Evolutionary conservation across 2,113 vertebrate genomes (phyloP).

Genomic region (Anhinga rufa): DNA sequence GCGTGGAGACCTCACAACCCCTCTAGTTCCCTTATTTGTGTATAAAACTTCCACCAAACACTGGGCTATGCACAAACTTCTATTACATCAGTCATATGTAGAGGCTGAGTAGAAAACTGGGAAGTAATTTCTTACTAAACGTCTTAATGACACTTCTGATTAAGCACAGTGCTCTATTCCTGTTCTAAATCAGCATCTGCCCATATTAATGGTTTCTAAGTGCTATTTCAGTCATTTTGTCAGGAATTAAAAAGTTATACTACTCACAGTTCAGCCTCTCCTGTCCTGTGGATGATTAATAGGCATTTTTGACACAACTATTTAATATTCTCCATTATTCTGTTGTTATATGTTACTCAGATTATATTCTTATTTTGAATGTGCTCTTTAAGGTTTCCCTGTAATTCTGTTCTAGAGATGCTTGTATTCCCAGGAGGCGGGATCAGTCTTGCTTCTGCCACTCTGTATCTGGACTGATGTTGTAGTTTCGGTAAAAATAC

Average conservation of each 20-base stretch:
- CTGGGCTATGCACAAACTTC: background rate
- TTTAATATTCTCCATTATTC: background rate
- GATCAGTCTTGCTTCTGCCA: background rate
- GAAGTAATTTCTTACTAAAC: background rate
- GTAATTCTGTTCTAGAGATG: background rate
- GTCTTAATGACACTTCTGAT: background rate
- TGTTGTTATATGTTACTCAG: background rate
- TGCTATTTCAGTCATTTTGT: background rate
- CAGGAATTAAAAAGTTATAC: background rate
- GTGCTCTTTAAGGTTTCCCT: background rate
- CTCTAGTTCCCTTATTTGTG: background rate
- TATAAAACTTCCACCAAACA: background rate
- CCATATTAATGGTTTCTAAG: background rate
- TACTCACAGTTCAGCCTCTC: background rate
- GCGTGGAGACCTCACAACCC: background rate
- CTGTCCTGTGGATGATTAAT: background rate
- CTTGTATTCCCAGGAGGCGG: background rate
- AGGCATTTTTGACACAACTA: background rate
- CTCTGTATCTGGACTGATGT: background rate
- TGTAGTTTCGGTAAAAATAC: background rate
- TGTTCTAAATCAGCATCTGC: background rate
- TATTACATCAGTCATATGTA: background rate
- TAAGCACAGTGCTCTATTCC: background rate
- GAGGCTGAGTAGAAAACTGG: background rate
- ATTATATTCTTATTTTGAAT: background rate